A percentile compares a stretch with the other conserved stretches of the same genome.
These are phyloP conservation scores for Ciona savignyi DNA, from an alignment of 23 tunicate species.

Conservation along the genomic window DNA sequence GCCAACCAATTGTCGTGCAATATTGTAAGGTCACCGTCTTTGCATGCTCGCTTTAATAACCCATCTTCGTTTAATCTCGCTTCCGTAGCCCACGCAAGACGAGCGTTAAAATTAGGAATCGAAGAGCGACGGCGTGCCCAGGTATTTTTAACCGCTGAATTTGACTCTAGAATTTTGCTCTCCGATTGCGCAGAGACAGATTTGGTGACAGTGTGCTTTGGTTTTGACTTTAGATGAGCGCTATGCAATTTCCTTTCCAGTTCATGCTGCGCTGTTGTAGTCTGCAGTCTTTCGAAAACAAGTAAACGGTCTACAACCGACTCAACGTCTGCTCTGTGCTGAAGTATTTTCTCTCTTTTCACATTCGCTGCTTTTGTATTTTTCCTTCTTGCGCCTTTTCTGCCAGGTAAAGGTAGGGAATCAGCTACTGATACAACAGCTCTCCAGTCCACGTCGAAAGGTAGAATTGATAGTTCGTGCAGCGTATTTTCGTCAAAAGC, in stretches of 20 bases:
- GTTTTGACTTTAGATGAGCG: conserved; percentile 18
- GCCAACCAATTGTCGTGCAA: conserved; percentile 29
- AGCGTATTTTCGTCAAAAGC: conserved; percentile 20
- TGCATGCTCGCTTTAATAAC: conserved; percentile 21
- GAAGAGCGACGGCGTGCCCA: conserved; percentile 27
- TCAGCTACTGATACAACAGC: too few species aligned
- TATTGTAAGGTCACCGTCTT: conserved; percentile 31
- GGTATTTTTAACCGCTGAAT: background rate
- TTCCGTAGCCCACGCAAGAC: conserved; percentile 42
- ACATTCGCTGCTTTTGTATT: conserved; percentile 1
- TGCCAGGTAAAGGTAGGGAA: too few species aligned
- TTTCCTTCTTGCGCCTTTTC: background rate
- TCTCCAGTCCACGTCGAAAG: conserved; percentile 31
- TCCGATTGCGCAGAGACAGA: background rate
- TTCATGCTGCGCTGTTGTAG: conserved; percentile 11
- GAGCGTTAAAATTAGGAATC: conserved; percentile 8
- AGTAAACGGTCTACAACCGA: conserved; percentile 22
- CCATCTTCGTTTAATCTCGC: conserved; percentile 17
- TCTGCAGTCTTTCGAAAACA: conserved; percentile 23
- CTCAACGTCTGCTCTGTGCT: too few species aligned
- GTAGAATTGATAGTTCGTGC: conserved; percentile 28
- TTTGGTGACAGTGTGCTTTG: background rate
- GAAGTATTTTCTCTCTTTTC: too few species aligned
- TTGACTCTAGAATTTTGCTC: background rate
- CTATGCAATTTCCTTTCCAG: conserved; percentile 9